Base-by-base conservation (phyloP, 2,113 vertebrate genomes). In the Pelodiscus sinensis region DNA sequence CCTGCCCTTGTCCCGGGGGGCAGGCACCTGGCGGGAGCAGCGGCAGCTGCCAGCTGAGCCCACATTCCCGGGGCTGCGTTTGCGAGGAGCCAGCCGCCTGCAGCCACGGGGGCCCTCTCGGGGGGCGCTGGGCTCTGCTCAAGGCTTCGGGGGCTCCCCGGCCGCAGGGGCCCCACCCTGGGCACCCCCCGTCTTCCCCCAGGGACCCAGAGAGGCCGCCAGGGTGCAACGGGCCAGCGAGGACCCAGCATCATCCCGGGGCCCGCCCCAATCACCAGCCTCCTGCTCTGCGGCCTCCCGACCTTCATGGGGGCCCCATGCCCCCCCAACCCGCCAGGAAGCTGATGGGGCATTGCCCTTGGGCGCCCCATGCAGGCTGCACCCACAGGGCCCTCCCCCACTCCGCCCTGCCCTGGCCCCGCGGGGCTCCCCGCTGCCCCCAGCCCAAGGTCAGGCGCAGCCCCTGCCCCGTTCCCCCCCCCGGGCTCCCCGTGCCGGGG, bases 41-140 rank as follows among this genome's bases (percentile, higher is more conserved):
- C 54, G 18, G 7, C 57, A 44, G 50, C 58, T 35, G 22, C 51
- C 9, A 25, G 38, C 11, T 2, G 3, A 44, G 80, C 9, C 68
- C 8, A n/a, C 94, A 83, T 87, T 94, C 94, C 51, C 44, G 8
- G 54, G 89, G 77, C 83, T 90, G 73, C 2, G 16, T 82, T 96
- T 95, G 94, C 91, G 68, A 87, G 75, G 78, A 54, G 92, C 96
- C 96, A 96, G 92, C 94, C 3, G 14, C 68, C 78, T 7, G 54
- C 75, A 96, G 73, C 68, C 80, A 2, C 3, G 44, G 27, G 52
- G 52, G 52, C 52, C 52, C 52, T 54, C 52, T 11, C 13, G 52
- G 52, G 52, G 38, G 6, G 52, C 13, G 52, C 13, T 9, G 52
- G 52, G 52, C 52, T 54, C 52, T 54, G 52, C 52, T 8, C 13